phyloP scores from a whole-genome alignment of 2,797 vertebrate genomes.

The Sylvia borin region DNA sequence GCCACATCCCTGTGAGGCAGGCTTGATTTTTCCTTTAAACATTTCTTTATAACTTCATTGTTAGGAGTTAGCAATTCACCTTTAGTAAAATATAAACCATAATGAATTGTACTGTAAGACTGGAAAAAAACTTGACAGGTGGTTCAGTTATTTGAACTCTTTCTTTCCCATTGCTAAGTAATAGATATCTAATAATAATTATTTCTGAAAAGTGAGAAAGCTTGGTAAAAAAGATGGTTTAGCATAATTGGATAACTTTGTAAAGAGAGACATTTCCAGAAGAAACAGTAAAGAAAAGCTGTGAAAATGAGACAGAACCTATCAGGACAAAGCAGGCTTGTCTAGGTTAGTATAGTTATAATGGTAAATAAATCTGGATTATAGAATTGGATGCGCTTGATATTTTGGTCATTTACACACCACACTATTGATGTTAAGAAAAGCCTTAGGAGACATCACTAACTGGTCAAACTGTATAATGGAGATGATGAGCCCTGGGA shows the following conservation, averaged over 20 bases:
- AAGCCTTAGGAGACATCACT: not conserved
- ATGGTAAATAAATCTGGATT: not conserved
- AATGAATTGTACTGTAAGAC: not conserved
- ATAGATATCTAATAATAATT: not conserved
- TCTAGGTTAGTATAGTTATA: not conserved
- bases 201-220: not conserved
- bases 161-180: not conserved
- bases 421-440: not conserved
- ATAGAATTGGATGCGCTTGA: not conserved
- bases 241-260: not conserved
- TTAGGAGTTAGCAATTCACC: not conserved
- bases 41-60: not conserved
- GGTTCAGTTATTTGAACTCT: not conserved
- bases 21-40: not conserved
- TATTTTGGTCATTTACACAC: not conserved
- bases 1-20: not conserved
- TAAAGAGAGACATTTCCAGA: not conserved
- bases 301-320: not conserved
- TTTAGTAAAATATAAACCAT: not conserved
- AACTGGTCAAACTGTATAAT: not conserved
- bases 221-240: not conserved
- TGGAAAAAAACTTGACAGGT: not conserved
- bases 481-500: not conserved
- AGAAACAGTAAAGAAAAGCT: not conserved
- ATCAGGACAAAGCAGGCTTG: not conserved